Conservation (phyloP, 1,140 invertebrate genomes). For the Neocloeon triangulifer region DNA sequence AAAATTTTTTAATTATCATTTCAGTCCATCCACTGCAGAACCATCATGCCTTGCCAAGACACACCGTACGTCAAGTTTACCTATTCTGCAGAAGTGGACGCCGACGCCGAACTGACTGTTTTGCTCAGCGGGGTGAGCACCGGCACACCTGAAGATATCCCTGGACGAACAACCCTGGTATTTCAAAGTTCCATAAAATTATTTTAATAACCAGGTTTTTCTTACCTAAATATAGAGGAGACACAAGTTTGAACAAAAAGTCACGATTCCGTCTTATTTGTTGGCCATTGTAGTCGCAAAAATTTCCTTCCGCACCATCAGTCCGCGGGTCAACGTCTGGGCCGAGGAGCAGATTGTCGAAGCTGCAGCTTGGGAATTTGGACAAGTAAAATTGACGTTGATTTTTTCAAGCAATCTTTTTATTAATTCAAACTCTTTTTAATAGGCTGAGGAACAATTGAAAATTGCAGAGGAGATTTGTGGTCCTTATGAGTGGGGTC, state of each 20-base stretch:
- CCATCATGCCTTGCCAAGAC: conserved; percentile 83
- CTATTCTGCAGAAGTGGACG: conserved; percentile 64
- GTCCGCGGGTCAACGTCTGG: conserved; percentile 67
- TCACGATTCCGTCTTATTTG: conserved; percentile 51
- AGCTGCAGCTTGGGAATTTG: conserved; percentile 66
- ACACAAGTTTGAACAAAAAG: conserved; percentile 48
- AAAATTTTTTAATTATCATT: conserved; percentile 11
- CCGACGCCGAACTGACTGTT: conserved; percentile 51
- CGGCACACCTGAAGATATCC: conserved; percentile 14
- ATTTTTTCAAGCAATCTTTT: no score
- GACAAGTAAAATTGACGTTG: no score
- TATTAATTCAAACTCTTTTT: no score
- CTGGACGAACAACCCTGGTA: no score
- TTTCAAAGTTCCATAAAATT: no score
- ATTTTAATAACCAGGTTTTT: no score
- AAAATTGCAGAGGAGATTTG: conserved; percentile 58
- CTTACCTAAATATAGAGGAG: no score
- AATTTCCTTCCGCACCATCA: conserved; percentile 50
- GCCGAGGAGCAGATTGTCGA: conserved; percentile 71
- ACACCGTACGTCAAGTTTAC: conserved; percentile 75
- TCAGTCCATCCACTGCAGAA: conserved; percentile 70
- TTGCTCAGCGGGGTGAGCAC: conserved; percentile 70
- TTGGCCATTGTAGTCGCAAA: conserved; percentile 74
- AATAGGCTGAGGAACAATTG: conserved; percentile 60
- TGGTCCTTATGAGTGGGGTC: conserved; percentile 62